Base-by-base conservation (phyloP, 2,113 vertebrate genomes). In the Struthio camelus region DNA sequence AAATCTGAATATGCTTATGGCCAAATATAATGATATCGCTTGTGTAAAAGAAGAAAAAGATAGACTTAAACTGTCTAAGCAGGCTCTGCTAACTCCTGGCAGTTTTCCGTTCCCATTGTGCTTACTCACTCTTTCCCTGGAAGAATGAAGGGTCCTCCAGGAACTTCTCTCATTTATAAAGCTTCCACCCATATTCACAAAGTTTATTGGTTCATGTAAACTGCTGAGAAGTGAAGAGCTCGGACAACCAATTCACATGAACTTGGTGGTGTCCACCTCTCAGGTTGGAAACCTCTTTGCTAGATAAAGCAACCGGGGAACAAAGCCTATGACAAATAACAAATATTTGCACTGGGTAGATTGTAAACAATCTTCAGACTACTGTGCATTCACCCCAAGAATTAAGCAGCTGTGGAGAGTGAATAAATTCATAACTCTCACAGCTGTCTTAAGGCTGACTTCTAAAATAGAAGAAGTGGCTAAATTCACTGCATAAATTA, bases 401-500 rank as follows among this genome's bases (percentile, higher is more conserved):
- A 61, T 76, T 86, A 83, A 81, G 46, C 30, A 61, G 16, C 34
- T 38, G 44, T 38, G 23, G 42, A 78, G 38, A 89, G 6, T 1
- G 1, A 54, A 6, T 10, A 59, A 90, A 92, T 75, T 67, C 0
- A 0, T 61, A 80, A 64, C 77, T 67, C 44, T 83, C 62, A 83
- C 30, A 59, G 48, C 48, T 59, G 44, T 77, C 48, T 80, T 58
- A 32, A 80, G 84, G 40, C 15, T 90, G 48, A 91, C 38, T 90
- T 93, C 66, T 93, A 76, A 95, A 91, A 44, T 1, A 71, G 34
- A 78, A 87, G 75, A 91, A n/a, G 20, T 36, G 28, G 24, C 11
- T 85, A 78, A 61, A 59, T 75, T 86, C 20, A 78, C 86, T 73
- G 67, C 66, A 91, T 91, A 92, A 93, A 79, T 89, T 95, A 76